Percentiles rank a stretch among this genome's conserved stretches.
Evolutionary conservation across 1,140 invertebrate genomes (phyloP).

Genomic region (Diorhabda carinulata): DNA sequence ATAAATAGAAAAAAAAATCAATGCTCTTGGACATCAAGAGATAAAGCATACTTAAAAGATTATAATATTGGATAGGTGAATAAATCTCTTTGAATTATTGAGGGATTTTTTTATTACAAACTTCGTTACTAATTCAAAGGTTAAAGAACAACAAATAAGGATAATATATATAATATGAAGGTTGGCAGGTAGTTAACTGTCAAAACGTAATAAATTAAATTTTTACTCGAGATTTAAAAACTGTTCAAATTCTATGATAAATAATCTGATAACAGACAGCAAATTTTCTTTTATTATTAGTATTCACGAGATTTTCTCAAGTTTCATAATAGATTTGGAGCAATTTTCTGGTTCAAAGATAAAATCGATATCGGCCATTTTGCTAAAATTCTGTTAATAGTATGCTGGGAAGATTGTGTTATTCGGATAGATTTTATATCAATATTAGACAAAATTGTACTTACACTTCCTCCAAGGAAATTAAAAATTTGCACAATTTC

Average conservation of each 20-base stretch:
- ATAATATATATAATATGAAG: not conserved
- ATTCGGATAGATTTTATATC: too few species aligned
- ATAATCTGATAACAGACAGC: too few species aligned
- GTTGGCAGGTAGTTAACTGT: constrained; percentile 1
- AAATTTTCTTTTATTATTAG: not conserved
- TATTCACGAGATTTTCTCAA: not conserved
- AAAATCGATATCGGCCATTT: constrained; percentile 44
- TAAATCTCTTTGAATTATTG: too few species aligned
- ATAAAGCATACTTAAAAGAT: too few species aligned
- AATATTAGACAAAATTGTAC: not conserved
- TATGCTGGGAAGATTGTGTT: not conserved
- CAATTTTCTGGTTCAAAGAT: constrained; percentile 26
- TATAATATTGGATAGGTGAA: too few species aligned
- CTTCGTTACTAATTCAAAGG: not conserved
- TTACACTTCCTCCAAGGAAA: constrained; percentile 2
- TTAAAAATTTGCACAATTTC: not conserved
- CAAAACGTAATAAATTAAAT: not conserved
- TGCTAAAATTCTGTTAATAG: constrained; percentile 23
- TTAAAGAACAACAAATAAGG: constrained; percentile 3
- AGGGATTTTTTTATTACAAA: too few species aligned
- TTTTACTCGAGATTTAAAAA: not conserved
- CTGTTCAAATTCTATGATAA: too few species aligned
- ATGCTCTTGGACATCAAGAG: too few species aligned
- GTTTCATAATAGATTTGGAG: not conserved
- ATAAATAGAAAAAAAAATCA: too few species aligned